These are phyloP conservation scores for Drosophila lacteicornis DNA, from an alignment of 1,140 invertebrate species.

Conservation along the genomic window DNA sequence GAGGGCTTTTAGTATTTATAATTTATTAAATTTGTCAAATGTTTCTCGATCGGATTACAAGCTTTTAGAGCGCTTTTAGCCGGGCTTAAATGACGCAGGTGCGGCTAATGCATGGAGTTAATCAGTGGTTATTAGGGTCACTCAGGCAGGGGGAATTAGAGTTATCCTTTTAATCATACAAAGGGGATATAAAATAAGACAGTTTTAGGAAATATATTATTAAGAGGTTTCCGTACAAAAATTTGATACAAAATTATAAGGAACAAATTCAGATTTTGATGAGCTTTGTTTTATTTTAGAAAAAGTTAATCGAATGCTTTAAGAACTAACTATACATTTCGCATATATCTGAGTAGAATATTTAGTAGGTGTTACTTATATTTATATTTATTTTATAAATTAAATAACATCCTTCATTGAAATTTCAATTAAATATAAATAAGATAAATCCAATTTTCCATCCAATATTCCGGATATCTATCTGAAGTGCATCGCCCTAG, in stretches of 20 bases:
- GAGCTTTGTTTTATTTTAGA: too few relatives aligned
- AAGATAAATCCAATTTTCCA: background rate
- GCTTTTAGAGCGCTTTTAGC: conserved; percentile 11
- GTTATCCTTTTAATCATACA: background rate
- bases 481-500: conserved; percentile 51
- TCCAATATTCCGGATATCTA: background rate
- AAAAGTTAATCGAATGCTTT: too few relatives aligned
- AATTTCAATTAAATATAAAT: background rate
- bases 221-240: too few relatives aligned
- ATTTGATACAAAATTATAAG: too few relatives aligned
- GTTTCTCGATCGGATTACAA: conserved; percentile 38
- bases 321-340: background rate
- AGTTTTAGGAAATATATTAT: background rate
- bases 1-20: conserved; percentile 23
- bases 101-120: conserved; percentile 22
- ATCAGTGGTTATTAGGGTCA: conserved; percentile 26
- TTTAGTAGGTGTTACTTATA: too few relatives aligned
- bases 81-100: conserved; percentile 24
- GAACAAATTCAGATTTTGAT: too few relatives aligned
- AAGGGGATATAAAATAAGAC: background rate
- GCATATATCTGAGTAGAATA: background rate
- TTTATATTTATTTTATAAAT: too few relatives aligned
- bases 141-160: background rate
- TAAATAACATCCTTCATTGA: too few relatives aligned
- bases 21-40: conserved; percentile 24